Evolutionary conservation across 2,888 invertebrate species (phyloP).

Genomic region (Temnothorax unifasciatus): DNA sequence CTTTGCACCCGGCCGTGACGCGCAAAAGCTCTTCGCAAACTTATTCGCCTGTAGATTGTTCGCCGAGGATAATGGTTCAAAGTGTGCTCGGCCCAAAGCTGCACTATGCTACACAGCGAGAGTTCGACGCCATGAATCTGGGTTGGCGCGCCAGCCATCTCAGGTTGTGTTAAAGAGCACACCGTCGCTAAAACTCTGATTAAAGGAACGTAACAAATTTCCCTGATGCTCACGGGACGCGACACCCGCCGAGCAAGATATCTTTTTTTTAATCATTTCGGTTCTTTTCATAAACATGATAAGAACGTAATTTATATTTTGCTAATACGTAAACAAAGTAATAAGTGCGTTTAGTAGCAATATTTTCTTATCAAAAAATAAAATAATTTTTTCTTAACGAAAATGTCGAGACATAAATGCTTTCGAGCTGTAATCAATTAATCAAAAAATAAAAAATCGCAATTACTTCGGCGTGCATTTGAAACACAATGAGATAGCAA

Average conservation of each 20-base stretch:
- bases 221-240: background rate
- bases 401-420: background rate
- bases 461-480: background rate
- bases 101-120: slow-evolving; percentile 40
- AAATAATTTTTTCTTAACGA: background rate
- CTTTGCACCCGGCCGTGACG: slow-evolving; percentile 55
- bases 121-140: slow-evolving; percentile 50
- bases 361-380: background rate
- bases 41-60: slow-evolving; percentile 52
- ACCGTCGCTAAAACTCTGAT: slow-evolving; percentile 23
- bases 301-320: background rate
- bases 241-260: background rate
- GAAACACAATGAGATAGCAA: background rate
- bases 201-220: slow-evolving; percentile 33
- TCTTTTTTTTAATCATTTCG: background rate
- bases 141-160: slow-evolving; percentile 35
- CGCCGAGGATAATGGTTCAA: slow-evolving; percentile 59
- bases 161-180: slow-evolving; percentile 38
- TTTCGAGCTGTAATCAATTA: background rate
- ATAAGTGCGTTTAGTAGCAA: background rate
- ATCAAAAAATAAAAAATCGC: background rate
- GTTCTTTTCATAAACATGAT: background rate
- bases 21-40: slow-evolving; percentile 57
- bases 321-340: background rate
- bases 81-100: slow-evolving; percentile 48